These are phyloP conservation scores for Raillietiella orientalis DNA, from an alignment of 2,888 invertebrate species.

Conservation along the genomic window DNA sequence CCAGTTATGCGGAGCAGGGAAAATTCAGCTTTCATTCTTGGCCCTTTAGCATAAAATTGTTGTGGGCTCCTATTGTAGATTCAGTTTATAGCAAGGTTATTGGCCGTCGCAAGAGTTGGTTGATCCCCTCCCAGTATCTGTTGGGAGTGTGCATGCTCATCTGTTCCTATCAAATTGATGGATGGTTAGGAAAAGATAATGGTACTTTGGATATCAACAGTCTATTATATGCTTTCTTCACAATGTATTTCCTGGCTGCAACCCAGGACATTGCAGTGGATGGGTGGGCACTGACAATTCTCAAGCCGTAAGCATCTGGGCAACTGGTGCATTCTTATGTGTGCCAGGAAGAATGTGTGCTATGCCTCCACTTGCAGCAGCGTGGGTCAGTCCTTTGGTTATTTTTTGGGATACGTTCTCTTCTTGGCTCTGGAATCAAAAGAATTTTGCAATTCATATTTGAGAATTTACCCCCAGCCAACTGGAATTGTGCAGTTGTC, in stretches of 20 bases:
- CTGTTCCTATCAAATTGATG: conserved; percentile 35
- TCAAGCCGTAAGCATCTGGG: too few relatives aligned
- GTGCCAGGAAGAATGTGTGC: conserved; percentile 63
- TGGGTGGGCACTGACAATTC: conserved; percentile 97
- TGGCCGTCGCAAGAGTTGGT: conserved; percentile 72
- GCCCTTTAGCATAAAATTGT: conserved; percentile 52
- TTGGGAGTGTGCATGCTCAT: conserved; percentile 65
- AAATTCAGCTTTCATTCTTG: conserved; percentile 19
- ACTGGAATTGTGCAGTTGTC: too few relatives aligned
- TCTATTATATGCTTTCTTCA: conserved; percentile 56
- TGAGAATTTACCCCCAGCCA: too few relatives aligned
- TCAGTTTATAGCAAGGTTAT: conserved; percentile 47
- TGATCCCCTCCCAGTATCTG: conserved; percentile 73
- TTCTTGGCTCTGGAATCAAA: conserved; percentile 86
- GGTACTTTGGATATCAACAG: conserved; percentile 28
- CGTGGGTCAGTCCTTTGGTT: conserved; percentile 92
- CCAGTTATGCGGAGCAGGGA: conserved; percentile 71
- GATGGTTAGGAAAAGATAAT: conserved; percentile 33
- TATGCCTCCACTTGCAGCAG: conserved; percentile 97
- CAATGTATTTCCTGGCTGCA: conserved; percentile 78
- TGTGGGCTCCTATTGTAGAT: conserved; percentile 98
- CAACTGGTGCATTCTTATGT: too few relatives aligned
- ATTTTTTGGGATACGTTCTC: conserved; percentile 78
- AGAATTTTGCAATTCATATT: conserved; percentile 76
- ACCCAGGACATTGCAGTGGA: conserved; percentile 99